Conservation (phyloP, 2,797 vertebrate genomes). For the Chaetophractus vellerosus region DNA sequence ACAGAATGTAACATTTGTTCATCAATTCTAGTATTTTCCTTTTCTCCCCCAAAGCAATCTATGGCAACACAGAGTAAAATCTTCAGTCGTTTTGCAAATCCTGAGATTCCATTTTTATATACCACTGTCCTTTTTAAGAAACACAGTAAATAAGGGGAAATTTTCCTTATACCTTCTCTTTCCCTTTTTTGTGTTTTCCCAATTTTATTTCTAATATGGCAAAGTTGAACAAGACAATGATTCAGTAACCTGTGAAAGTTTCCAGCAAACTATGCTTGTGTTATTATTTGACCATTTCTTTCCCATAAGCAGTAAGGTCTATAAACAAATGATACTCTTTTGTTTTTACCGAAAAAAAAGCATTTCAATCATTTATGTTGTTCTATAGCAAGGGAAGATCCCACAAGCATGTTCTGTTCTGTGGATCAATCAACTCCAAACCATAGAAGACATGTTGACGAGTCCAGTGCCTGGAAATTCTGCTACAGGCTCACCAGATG, state of each 20-base stretch:
- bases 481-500: constrained; percentile 94
- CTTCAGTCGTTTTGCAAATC: constrained; percentile 86
- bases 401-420: constrained; percentile 90
- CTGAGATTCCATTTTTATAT: constrained; percentile 79
- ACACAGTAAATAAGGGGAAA: constrained; percentile 70
- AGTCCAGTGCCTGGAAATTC: constrained; percentile 93
- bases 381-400: constrained; percentile 89
- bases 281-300: constrained; percentile 81
- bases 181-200: constrained; percentile 65
- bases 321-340: constrained; percentile 89
- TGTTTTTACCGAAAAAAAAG: constrained; percentile 87
- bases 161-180: constrained; percentile 48
- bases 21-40: constrained; percentile 87
- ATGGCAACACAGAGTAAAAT: constrained; percentile 84
- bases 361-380: constrained; percentile 92
- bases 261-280: constrained; percentile 72
- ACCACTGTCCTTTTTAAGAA: constrained; percentile 69
- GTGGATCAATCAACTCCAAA: constrained; percentile 96
- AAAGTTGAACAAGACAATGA: constrained; percentile 79
- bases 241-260: constrained; percentile 75
- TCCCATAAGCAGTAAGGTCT: constrained; percentile 81
- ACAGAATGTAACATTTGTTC: constrained; percentile 90
- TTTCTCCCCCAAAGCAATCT: constrained; percentile 88
- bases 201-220: constrained; percentile 76
- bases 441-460: constrained; percentile 92